Conservation (phyloP, 2,797 vertebrate species). For the Malacoraja senta region DNA sequence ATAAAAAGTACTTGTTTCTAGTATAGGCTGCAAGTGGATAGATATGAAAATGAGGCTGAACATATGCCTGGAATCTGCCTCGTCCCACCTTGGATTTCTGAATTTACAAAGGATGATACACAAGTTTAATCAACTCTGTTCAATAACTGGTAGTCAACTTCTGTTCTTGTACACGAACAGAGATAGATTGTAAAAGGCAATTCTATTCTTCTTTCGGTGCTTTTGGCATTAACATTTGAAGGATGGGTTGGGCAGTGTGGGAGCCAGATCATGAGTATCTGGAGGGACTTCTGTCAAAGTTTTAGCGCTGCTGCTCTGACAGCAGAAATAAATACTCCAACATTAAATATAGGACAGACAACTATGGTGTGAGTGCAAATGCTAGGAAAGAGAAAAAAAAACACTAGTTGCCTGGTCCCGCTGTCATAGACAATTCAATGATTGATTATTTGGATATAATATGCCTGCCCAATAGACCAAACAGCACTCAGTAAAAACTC, state of each 20-base stretch:
- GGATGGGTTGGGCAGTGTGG: background rate
- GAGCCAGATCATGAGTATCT: background rate
- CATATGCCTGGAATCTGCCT: no score
- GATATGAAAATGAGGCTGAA: no score
- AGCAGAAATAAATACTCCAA: background rate
- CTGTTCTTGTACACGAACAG: background rate
- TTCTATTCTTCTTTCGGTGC: background rate
- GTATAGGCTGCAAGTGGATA: no score
- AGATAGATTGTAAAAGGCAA: background rate
- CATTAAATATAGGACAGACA: background rate
- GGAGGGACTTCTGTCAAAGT: background rate
- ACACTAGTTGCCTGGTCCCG: background rate
- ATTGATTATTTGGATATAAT: background rate
- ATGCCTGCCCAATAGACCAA: background rate
- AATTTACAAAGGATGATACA: background rate
- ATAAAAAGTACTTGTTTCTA: background rate
- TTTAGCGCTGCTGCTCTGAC: background rate
- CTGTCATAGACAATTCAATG: no score
- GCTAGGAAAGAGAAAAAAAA: background rate
- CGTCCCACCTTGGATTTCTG: no score
- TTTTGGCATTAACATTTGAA: background rate
- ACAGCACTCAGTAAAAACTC: background rate
- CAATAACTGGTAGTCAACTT: background rate
- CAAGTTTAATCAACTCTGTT: background rate
- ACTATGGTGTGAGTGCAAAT: background rate